These are phyloP conservation scores for Crepidodera aurea DNA, from an alignment of 2,888 invertebrate species.

Conservation along the genomic window DNA sequence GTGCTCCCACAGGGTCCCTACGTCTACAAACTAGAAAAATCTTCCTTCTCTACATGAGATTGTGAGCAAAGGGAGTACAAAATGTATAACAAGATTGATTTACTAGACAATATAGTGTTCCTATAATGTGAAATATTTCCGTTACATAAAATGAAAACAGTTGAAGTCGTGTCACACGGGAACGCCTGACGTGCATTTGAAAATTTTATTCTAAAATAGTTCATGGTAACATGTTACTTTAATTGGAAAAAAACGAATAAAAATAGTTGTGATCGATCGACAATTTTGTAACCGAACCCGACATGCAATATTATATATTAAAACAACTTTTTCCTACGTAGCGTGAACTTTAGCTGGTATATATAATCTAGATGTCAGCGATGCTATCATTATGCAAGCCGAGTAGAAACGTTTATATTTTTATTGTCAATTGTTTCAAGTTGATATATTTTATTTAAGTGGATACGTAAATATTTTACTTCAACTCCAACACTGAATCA, in stretches of 20 bases:
- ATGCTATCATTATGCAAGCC: not conserved
- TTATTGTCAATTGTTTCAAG: no score
- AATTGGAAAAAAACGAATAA: constrained; percentile 18
- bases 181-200: not conserved
- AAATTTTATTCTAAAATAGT: constrained; percentile 9
- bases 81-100: no score
- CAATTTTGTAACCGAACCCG: not conserved
- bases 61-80: no score
- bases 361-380: not conserved
- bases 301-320: constrained; percentile 13
- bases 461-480: no score
- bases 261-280: constrained; percentile 1
- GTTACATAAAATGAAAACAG: constrained; percentile 4
- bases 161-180: not conserved
- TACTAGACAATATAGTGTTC: not conserved
- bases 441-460: no score
- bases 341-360: not conserved
- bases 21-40: no score
- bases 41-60: no score
- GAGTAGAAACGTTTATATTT: no score
- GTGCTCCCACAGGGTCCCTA: no score
- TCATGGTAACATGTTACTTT: constrained; percentile 15
- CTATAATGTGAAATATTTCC: not conserved
- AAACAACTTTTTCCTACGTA: constrained; percentile 1
- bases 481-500: no score